Base-by-base conservation (phyloP, 2,888 invertebrate genomes). In the Ryuthela nishihirai region DNA sequence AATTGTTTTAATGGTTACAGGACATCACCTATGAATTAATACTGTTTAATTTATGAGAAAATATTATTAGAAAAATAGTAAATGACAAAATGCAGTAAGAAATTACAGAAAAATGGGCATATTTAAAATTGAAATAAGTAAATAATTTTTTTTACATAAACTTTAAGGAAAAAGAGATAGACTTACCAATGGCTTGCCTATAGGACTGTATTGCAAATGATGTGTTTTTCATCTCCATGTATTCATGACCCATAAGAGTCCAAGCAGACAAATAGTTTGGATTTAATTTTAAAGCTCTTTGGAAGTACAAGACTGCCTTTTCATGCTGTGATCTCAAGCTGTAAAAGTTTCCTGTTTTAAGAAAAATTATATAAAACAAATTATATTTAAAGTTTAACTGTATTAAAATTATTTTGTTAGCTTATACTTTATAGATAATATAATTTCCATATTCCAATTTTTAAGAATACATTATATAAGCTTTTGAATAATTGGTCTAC, bases 141-240 rank as follows among this genome's bases (percentile, higher is more conserved):
- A 15, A 7, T 10, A 18, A 1, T 32, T 32, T 29, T 43, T 18
- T 5, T 10, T 10, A 17, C 5, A 23, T 43, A 3, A 6, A 25
- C 6, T 21, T n/a, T 29, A 18, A 12, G 12, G 12, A 18, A 25
- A 39, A 25, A 5, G n/a, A n/a, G n/a, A n/a, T n/a, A n/a, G 17
- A 43, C 71, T 71, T 77, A 91, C 92, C 93, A 69, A 97, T 89
- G 40, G 98, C 98, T 75, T 93, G 91, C 69, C 97, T 81, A 73
- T 99, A 99, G 70, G 97, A 92, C 72, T 95, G 92, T 72, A 98
- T 95, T n/a, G 98, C 98, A 15, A 95, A 97, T 75, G 92, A 91
- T 0, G 93, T 91, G 74, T 98, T 98, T 75, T 98, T 98, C 76
- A 98, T 82, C 77, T 99, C 98, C 85, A 99, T 93, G 74, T 90